Conservation (phyloP, 2,113 vertebrate genomes). For the Lagopus muta region DNA sequence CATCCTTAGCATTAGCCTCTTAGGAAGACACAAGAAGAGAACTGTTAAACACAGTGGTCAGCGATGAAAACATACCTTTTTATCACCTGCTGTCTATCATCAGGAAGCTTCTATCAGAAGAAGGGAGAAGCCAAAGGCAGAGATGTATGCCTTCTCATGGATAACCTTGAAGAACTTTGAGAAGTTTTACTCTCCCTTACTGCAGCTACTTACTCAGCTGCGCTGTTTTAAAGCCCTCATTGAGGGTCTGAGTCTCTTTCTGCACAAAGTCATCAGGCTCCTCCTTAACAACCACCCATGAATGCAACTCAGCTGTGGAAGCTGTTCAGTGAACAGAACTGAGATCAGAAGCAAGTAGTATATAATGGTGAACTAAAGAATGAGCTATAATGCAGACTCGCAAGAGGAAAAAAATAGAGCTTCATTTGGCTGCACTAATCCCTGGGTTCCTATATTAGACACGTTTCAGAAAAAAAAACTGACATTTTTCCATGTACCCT, state of each 20-base stretch:
- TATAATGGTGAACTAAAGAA: neutral
- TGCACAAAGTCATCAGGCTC: neutral
- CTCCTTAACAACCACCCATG: neutral
- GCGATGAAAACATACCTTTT: neutral
- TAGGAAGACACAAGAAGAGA: neutral
- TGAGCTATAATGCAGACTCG: neutral
- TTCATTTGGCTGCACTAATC: neutral
- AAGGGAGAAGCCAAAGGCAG: neutral
- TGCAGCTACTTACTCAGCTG: neutral
- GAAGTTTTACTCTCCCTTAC: neutral
- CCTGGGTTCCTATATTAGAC: neutral
- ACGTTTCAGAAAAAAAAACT: neutral
- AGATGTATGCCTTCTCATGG: neutral
- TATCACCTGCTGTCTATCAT: neutral
- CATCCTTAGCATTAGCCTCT: neutral
- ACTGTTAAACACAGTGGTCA: neutral
- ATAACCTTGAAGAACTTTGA: neutral
- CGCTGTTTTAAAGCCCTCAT: neutral
- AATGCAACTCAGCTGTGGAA: neutral
- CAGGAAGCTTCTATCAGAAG: neutral
- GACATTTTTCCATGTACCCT: neutral
- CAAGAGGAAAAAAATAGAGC: neutral
- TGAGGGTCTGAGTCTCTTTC: neutral
- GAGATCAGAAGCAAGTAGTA: neutral
- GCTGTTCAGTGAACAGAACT: neutral